These are phyloP conservation scores for Himalopsyche anomala DNA, from an alignment of 2,888 invertebrate genomes.

Conservation along the genomic window DNA sequence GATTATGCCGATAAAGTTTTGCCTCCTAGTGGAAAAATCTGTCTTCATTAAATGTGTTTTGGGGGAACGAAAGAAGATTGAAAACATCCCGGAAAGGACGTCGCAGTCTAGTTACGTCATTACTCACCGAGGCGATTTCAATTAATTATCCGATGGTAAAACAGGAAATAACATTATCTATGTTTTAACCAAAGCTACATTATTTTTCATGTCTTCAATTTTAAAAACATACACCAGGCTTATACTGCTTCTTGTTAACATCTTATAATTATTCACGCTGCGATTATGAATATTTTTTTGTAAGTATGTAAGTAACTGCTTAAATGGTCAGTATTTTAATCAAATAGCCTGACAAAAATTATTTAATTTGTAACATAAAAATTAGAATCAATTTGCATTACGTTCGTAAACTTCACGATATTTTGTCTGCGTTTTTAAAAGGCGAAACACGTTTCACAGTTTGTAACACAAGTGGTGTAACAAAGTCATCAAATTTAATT, in stretches of 20 bases:
- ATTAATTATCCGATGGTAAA: not conserved
- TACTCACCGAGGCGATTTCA: slow-evolving; percentile 32
- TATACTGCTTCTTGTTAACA: not conserved
- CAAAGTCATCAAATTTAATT: no score
- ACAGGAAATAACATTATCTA: slow-evolving; percentile 11
- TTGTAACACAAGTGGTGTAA: no score
- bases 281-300: no score
- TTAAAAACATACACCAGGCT: not conserved
- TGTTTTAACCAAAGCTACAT: not conserved
- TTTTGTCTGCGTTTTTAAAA: no score
- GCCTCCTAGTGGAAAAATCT: slow-evolving; percentile 27
- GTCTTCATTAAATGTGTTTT: slow-evolving; percentile 35
- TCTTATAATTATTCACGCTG: no score
- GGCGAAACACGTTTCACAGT: no score
- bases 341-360: no score
- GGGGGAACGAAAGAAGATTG: not conserved
- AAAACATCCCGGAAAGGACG: not conserved
- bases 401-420: no score
- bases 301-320: no score
- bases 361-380: no score
- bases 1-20: slow-evolving; percentile 42
- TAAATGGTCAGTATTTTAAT: no score
- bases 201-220: not conserved
- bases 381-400: no score
- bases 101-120: slow-evolving; percentile 24